Evolutionary conservation across 2,888 invertebrate species (phyloP).

Genomic region (Chymomyza amoena): DNA sequence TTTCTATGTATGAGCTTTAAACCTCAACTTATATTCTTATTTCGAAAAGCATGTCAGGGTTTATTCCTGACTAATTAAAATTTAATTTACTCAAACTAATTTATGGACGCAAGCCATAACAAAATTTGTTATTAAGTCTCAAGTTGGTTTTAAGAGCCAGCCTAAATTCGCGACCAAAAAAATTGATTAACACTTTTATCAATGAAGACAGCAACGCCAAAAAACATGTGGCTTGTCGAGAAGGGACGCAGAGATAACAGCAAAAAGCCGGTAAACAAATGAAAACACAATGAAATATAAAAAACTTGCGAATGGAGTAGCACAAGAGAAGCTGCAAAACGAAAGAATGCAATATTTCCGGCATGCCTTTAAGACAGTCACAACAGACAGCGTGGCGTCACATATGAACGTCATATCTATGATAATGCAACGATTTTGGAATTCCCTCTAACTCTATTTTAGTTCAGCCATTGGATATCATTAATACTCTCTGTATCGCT

Average conservation of each 20-base stretch:
- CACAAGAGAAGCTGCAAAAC: constrained; percentile 22
- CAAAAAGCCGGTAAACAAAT: background rate
- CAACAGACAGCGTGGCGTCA: constrained; percentile 28
- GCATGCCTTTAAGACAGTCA: constrained; percentile 5
- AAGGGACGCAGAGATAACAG: background rate
- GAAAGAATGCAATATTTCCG: constrained; percentile 10
- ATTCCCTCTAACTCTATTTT: background rate
- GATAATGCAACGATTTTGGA: background rate
- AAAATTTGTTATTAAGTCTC: background rate
- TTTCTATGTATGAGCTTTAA: no score
- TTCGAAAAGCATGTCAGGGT: no score
- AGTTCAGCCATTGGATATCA: no score
- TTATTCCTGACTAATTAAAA: no score
- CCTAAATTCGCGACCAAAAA: constrained; percentile 10
- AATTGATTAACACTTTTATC: background rate
- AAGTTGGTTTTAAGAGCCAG: background rate
- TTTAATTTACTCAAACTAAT: no score
- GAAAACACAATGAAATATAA: background rate
- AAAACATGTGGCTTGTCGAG: background rate
- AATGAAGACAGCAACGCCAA: background rate
- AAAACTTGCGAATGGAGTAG: constrained; percentile 9
- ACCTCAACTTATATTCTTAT: no score
- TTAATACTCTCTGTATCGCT: no score
- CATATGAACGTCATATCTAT: background rate
- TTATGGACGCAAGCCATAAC: background rate